Base-by-base conservation (phyloP, 92 coral and sea anemone genomes). In the Phenganax subtilis region DNA sequence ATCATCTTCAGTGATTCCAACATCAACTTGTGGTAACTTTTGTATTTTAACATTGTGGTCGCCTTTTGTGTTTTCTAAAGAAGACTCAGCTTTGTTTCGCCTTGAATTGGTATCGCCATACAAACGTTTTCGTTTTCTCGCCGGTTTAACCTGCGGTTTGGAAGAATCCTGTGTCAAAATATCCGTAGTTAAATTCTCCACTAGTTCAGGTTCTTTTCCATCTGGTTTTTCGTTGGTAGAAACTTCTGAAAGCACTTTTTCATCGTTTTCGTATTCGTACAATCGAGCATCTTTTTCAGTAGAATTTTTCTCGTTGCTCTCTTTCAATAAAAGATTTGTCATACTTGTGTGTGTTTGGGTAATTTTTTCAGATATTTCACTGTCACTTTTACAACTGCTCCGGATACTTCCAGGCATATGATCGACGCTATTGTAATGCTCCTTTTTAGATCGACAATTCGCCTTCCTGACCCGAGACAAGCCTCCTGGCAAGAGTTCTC, bases 41-140 rank as follows among this genome's bases (percentile, higher is more conserved):
- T 6, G 73, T 2, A 68, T 44, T 20, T 68, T 68, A 10, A 20
- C 54, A 30, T 12, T 68, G 1, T 68, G 73, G 31, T 20, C 16
- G 7, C 30, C 52, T 11, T 5, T 44, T 68, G 47, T 2, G 16
- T 54, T 68, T 30, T 68, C 52, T 68, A 68, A 68, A 44, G 53
- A 30, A 30, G 30, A 68, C 73, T 30, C 2, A 37, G 47, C 14
- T 53, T 0, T 44, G 73, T 68, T 7, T 44, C 12, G 7, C 47
- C 47, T 68, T 9, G 73, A 68, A 44, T 68, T 68, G 29, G 11
- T 20, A 44, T 51, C 6, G 2, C 6, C 7, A 10, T 30, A 68
- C 9, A 12, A 10, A 68, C 29, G 73, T 20, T 68, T 68, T 30
- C 73, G 73, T 30, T 68, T 68, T 68, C 73, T 28, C 30, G 73